A percentile compares a stretch with the other conserved stretches of the same genome.
Conservation (phyloP, 2,888 invertebrate genomes). For the Phortica okadai region DNA sequence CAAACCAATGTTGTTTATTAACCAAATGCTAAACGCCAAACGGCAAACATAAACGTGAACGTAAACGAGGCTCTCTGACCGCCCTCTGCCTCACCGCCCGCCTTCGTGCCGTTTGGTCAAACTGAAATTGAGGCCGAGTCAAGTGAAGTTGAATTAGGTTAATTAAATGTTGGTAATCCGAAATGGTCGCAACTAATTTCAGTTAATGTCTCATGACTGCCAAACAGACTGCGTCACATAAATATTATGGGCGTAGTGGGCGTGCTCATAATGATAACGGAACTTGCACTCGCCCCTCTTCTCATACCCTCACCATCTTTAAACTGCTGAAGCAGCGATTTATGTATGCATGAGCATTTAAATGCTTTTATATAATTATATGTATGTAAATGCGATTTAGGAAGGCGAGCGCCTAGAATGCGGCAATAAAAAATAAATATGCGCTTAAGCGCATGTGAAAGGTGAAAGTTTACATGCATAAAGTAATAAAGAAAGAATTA, state of each 20-base stretch:
- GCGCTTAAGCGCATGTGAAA: background rate
- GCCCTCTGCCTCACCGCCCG: background rate
- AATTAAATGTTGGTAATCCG: slow-evolving; percentile 37
- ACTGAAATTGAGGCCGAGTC: background rate
- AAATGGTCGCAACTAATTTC: slow-evolving; percentile 22
- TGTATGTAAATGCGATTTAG: background rate
- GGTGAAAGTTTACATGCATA: background rate
- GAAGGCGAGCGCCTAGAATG: background rate
- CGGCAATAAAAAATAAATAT: slow-evolving; percentile 15
- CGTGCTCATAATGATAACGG: background rate
- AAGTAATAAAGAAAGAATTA: background rate
- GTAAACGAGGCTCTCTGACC: background rate
- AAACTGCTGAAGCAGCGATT: background rate
- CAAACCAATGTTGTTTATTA: slow-evolving; percentile 33
- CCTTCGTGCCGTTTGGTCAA: background rate
- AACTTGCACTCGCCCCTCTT: no score
- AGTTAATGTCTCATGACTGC: slow-evolving; percentile 8
- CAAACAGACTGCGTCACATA: no score
- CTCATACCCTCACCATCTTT: no score
- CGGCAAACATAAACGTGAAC: background rate
- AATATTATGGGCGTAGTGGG: background rate
- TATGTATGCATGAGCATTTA: slow-evolving; percentile 19
- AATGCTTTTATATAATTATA: slow-evolving; percentile 13
- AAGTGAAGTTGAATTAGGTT: slow-evolving; percentile 30
- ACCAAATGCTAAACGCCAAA: slow-evolving; percentile 30